A percentile compares a stretch with the other conserved stretches of the same genome.
Evolutionary conservation across 2,113 vertebrate genomes (phyloP).

Genomic region (Monopterus albus): DNA sequence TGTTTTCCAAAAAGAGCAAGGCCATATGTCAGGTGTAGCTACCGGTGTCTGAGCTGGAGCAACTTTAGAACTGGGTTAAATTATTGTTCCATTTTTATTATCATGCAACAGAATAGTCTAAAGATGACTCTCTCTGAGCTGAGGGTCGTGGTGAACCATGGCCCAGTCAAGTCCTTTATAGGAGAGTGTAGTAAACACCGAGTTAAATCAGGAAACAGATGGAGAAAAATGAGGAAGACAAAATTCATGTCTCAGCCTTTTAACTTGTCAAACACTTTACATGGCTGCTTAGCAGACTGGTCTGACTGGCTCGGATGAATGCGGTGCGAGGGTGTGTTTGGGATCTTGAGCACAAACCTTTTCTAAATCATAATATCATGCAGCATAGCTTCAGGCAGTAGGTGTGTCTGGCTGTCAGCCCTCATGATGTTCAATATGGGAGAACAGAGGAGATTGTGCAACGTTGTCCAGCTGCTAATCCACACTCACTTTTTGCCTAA

Average conservation of each 20-base stretch:
- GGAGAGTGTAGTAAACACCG: neutral
- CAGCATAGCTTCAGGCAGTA: slow-evolving; percentile 14
- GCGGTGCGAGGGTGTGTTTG: slow-evolving; percentile 35
- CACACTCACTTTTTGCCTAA: neutral
- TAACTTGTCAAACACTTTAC: neutral
- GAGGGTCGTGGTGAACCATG: no score
- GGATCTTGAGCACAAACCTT: slow-evolving; percentile 2
- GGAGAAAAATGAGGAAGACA: slow-evolving; percentile 46
- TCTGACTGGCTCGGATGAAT: slow-evolving; percentile 39
- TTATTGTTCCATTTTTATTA: no score
- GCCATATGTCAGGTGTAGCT: no score
- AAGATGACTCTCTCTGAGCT: no score
- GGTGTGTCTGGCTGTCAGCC: slow-evolving; percentile 22
- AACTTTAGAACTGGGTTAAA: no score
- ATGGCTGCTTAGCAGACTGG: slow-evolving; percentile 36
- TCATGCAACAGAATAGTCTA: no score
- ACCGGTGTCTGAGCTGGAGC: no score
- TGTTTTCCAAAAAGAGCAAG: no score
- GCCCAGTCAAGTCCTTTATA: no score
- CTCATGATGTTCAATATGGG: neutral
- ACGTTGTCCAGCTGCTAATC: neutral
- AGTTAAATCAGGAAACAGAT: slow-evolving; percentile 51
- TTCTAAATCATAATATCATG: slow-evolving; percentile 7
- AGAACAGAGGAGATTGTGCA: slow-evolving; percentile 13
- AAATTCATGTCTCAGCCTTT: slow-evolving; percentile 29